Percentiles rank a stretch among this genome's conserved stretches.
These are phyloP conservation scores for Mesocricetus auratus DNA, from an alignment of 2,113 vertebrate species.

Conservation along the genomic window DNA sequence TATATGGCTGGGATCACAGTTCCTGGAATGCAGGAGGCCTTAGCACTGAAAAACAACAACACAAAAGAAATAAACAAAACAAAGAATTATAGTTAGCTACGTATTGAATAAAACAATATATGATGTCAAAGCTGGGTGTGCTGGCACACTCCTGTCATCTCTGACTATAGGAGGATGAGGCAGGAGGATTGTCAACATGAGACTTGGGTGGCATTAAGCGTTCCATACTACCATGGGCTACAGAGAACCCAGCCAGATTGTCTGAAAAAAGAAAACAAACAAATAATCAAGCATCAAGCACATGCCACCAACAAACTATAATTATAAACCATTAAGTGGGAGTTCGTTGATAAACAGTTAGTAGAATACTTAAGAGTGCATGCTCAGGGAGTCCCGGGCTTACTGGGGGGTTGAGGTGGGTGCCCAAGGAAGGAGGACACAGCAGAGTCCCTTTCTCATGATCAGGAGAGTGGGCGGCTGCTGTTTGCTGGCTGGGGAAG, in stretches of 20 bases:
- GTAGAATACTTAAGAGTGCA: not conserved
- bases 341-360: not conserved
- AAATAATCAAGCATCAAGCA: not conserved
- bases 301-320: not conserved
- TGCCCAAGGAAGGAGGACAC: not conserved
- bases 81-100: too few species aligned
- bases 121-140: not conserved
- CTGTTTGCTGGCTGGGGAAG: not conserved
- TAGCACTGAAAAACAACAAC: not conserved
- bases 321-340: not conserved
- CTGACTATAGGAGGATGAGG: not conserved
- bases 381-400: accelerated
- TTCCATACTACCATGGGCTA: not conserved
- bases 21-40: not conserved
- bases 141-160: not conserved
- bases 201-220: too few species aligned
- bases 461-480: not conserved
- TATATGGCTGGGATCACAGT: not conserved
- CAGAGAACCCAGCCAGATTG: not conserved
- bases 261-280: not conserved
- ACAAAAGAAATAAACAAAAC: not conserved
- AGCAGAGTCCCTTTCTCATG: not conserved
- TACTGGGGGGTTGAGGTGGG: not conserved
- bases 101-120: not conserved
- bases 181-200: not conserved